Evolutionary conservation across 2,113 vertebrate genomes (phyloP).

Genomic region (Stictonetta naevosa): DNA sequence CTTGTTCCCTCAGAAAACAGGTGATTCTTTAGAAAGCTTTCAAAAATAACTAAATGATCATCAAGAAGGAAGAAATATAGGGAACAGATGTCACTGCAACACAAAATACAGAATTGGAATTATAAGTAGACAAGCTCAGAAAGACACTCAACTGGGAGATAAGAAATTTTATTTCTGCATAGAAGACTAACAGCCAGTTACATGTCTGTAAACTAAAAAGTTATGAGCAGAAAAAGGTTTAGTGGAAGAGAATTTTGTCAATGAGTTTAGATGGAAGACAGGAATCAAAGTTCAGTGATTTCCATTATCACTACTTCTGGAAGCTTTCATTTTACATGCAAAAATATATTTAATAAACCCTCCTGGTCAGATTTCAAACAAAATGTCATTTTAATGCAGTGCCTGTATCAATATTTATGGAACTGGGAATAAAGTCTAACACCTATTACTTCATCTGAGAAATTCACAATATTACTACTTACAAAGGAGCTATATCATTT

Average conservation of each 20-base stretch:
- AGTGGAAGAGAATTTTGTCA: not conserved
- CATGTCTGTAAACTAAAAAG: not conserved
- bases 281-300: not conserved
- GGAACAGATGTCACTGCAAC: not conserved
- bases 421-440: not conserved
- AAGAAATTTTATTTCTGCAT: not conserved
- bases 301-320: not conserved
- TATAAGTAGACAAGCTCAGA: not conserved
- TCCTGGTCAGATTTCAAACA: not conserved
- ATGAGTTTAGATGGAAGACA: not conserved
- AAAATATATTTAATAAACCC: not conserved
- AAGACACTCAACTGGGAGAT: not conserved
- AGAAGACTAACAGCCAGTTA: not conserved
- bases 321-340: not conserved
- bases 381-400: not conserved
- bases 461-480: not conserved
- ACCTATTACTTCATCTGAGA: not conserved
- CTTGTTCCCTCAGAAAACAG: not conserved
- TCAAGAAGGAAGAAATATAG: not conserved
- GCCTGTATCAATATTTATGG: not conserved
- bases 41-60: not conserved
- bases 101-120: not conserved
- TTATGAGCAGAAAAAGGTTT: not conserved
- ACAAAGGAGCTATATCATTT: not conserved
- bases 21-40: constrained; percentile 26